Conservation (phyloP, 2,797 vertebrate species). For the Loris lydekkerianus region DNA sequence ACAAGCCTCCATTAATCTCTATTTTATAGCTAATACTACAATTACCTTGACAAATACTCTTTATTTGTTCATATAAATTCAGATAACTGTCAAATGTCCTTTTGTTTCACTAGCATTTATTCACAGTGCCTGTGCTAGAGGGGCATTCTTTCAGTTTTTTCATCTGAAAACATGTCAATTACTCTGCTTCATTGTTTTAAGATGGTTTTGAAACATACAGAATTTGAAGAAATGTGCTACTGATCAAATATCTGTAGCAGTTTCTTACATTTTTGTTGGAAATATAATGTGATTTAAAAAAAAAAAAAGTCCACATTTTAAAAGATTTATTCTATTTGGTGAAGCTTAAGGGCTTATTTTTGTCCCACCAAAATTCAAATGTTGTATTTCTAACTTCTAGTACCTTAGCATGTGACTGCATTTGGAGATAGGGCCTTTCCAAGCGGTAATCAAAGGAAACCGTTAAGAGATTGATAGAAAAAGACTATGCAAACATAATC, state of each 20-base stretch:
- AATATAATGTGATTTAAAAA: not conserved
- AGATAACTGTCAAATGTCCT: not conserved
- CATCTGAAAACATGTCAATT: not conserved
- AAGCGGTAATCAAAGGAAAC: not conserved
- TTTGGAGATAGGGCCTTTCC: not conserved
- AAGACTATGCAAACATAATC: not conserved
- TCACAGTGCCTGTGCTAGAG: not conserved
- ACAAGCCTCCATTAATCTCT: not conserved
- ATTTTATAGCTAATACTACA: not conserved
- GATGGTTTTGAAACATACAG: not conserved
- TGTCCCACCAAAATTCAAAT: not conserved
- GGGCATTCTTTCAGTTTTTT: not conserved
- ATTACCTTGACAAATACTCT: not conserved
- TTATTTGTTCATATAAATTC: not conserved
- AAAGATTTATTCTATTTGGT: not conserved
- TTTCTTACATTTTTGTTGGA: not conserved
- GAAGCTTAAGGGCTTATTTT: not conserved
- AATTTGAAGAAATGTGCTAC: not conserved
- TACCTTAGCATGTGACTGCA: not conserved
- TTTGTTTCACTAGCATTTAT: not conserved
- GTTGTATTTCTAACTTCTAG: not conserved
- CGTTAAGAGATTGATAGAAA: not conserved
- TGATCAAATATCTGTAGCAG: not conserved
- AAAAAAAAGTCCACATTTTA: not conserved
- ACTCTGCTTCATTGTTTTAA: not conserved